Evolutionary conservation across 2,888 invertebrate genomes (phyloP).

Genomic region (Euzetes globulus): DNA sequence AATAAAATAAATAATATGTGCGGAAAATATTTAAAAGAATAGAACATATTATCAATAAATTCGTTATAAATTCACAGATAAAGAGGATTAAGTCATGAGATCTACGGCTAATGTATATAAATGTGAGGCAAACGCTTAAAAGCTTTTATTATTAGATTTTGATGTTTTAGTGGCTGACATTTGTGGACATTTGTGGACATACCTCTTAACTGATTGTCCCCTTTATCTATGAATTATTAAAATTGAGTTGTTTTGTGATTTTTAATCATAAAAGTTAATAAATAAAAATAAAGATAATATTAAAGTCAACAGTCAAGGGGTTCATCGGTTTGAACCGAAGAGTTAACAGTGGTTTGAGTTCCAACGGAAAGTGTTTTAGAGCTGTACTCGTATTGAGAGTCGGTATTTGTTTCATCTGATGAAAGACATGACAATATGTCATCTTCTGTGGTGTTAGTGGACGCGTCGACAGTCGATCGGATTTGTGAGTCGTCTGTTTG

Average conservation of each 20-base stretch:
- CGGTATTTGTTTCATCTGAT: background rate
- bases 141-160: no score
- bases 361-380: constrained; percentile 39
- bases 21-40: no score
- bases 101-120: no score
- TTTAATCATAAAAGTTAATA: background rate
- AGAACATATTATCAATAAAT: no score
- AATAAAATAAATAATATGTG: no score
- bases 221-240: no score
- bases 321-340: constrained; percentile 6
- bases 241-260: background rate
- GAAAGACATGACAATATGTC: constrained; percentile 29
- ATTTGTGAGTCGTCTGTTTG: constrained; percentile 36
- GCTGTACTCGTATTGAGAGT: constrained; percentile 27
- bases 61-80: no score
- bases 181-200: no score
- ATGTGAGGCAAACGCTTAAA: no score
- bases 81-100: no score
- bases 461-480: constrained; percentile 39
- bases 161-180: no score
- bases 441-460: constrained; percentile 41
- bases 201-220: no score
- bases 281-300: background rate
- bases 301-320: background rate
- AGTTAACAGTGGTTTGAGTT: constrained; percentile 37